phyloP scores from a whole-genome alignment of 2,888 invertebrate genomes.

The Erebia ligea region DNA sequence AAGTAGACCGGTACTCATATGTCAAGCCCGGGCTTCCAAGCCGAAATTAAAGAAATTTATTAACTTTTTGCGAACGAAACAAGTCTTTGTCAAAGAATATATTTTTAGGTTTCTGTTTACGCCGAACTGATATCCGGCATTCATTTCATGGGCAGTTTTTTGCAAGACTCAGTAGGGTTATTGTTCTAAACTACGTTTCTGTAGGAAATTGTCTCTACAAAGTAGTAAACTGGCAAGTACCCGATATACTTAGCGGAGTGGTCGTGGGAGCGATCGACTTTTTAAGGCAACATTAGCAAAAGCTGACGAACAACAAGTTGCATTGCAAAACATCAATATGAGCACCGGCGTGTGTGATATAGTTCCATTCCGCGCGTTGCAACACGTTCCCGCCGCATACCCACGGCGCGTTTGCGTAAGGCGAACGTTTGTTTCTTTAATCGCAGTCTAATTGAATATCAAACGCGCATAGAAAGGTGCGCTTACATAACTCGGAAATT shows the following conservation, averaged over 20 bases:
- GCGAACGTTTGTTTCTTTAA: constrained; percentile 38
- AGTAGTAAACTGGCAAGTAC: background rate
- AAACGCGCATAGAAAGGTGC: constrained; percentile 42
- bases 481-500: constrained; percentile 38
- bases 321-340: constrained; percentile 25
- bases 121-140: background rate
- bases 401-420: constrained; percentile 37
- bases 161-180: background rate
- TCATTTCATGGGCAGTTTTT: background rate
- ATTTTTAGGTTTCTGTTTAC: background rate
- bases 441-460: constrained; percentile 42
- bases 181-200: background rate
- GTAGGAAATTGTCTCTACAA: background rate
- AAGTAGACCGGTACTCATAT: too few relatives aligned
- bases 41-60: background rate
- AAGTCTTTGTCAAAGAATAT: background rate
- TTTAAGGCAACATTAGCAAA: background rate
- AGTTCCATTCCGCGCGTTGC: constrained; percentile 26
- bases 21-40: too few relatives aligned
- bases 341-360: constrained; percentile 17
- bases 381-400: constrained; percentile 23
- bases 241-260: background rate
- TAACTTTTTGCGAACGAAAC: background rate
- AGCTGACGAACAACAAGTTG: background rate
- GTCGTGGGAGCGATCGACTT: background rate